Percentiles rank a stretch among this genome's conserved stretches.
Conservation (phyloP, 2,113 vertebrate genomes). For the Poeciliopsis occidentalis region DNA sequence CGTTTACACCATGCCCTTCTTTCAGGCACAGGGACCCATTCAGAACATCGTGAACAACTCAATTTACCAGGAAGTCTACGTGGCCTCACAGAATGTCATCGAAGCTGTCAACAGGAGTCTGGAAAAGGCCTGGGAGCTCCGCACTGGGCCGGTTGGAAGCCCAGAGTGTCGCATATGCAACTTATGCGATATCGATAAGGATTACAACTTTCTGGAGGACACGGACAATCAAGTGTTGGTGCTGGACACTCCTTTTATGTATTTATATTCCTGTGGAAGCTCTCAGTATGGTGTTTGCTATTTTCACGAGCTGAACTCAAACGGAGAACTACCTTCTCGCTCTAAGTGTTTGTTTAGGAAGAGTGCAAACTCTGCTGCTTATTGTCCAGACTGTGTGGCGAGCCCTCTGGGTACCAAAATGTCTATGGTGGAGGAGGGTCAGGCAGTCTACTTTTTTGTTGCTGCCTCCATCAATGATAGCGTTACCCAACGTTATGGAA, state of each 20-base stretch:
- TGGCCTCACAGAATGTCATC: constrained; percentile 88
- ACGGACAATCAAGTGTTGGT: constrained; percentile 86
- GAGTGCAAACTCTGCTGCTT: constrained; percentile 72
- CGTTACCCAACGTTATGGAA: constrained; percentile 82
- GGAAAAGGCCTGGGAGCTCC: constrained; percentile 77
- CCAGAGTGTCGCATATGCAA: constrained; percentile 83
- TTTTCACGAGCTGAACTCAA: constrained; percentile 80
- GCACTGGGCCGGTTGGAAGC: constrained; percentile 87
- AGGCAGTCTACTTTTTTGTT: constrained; percentile 86
- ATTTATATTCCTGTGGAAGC: constrained; percentile 89
- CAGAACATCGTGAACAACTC: constrained; percentile 86
- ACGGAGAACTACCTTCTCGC: constrained; percentile 59
- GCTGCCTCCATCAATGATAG: constrained; percentile 85
- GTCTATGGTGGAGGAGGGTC: constrained; percentile 83
- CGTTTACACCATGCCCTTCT: constrained; percentile 83
- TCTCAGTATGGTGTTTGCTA: constrained; percentile 87
- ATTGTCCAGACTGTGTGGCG: constrained; percentile 90
- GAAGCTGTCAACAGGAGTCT: constrained; percentile 82
- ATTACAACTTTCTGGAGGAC: constrained; percentile 71
- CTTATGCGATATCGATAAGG: constrained; percentile 73
- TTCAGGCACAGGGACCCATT: constrained; percentile 74
- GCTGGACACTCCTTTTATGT: constrained; percentile 84
- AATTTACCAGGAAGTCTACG: constrained; percentile 80
- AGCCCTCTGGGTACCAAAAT: constrained; percentile 89
- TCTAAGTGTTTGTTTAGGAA: constrained; percentile 86